Percentiles rank a stretch among this genome's conserved stretches.
phyloP scores from a whole-genome alignment of 1,140 invertebrate species.

The Camponotus pennsylvanicus region DNA sequence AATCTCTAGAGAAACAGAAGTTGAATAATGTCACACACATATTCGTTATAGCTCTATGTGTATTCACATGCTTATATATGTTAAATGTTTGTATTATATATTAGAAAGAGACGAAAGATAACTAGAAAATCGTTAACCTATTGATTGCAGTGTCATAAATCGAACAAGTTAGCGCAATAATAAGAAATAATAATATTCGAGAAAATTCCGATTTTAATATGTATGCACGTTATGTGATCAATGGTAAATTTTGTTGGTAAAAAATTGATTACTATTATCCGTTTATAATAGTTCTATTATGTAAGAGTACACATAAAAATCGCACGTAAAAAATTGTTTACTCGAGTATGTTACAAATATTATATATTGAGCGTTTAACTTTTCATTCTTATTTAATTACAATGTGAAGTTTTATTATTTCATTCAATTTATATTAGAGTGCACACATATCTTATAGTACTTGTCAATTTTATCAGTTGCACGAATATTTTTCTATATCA shows the following conservation, averaged over 20 bases:
- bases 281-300: too few relatives aligned
- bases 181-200: conserved; percentile 7
- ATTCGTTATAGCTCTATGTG: neutral
- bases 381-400: too few relatives aligned
- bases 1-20: neutral
- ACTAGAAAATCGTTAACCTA: neutral
- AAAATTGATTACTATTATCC: too few relatives aligned
- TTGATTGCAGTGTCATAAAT: neutral
- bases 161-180: neutral
- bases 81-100: too few relatives aligned
- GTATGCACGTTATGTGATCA: neutral
- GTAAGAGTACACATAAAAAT: neutral
- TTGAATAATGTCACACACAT: conserved; percentile 8
- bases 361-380: too few relatives aligned
- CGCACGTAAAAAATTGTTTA: neutral
- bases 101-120: neutral
- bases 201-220: conserved; percentile 2
- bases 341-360: neutral
- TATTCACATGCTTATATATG: neutral
- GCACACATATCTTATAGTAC: too few relatives aligned
- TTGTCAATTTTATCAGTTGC: too few relatives aligned
- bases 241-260: too few relatives aligned
- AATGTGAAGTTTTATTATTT: too few relatives aligned
- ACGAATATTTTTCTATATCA: too few relatives aligned
- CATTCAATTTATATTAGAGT: too few relatives aligned